These are phyloP conservation scores for Raillietiella orientalis DNA, from an alignment of 2,888 invertebrate genomes.

Conservation along the genomic window DNA sequence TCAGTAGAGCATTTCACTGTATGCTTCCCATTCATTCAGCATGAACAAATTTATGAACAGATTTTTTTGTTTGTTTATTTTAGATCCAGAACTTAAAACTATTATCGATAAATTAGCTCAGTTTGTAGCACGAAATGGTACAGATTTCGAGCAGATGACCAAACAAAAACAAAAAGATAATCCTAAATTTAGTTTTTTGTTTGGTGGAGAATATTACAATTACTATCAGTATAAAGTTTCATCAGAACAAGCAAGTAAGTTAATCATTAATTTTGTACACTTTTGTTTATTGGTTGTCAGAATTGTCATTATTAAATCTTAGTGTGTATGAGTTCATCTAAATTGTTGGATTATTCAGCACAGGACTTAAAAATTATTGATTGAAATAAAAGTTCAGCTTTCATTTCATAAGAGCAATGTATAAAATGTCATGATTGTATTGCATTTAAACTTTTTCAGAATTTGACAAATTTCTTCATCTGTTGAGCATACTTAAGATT, in stretches of 20 bases:
- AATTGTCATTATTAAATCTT: constrained; percentile 1
- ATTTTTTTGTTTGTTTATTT: too few relatives aligned
- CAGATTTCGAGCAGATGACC: constrained; percentile 97
- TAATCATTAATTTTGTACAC: constrained; percentile 1
- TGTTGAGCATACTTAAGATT: too few relatives aligned
- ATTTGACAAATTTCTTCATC: too few relatives aligned
- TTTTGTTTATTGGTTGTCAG: background rate
- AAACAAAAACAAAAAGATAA: constrained; percentile 94
- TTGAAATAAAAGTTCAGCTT: too few relatives aligned
- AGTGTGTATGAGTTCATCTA: background rate
- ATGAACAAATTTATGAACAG: too few relatives aligned
- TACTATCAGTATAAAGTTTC: constrained; percentile 91
- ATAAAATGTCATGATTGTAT: too few relatives aligned
- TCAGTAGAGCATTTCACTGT: too few relatives aligned
- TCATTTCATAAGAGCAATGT: too few relatives aligned
- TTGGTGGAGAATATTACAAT: constrained; percentile 76
- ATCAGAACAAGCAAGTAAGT: constrained; percentile 49
- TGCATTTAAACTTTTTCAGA: too few relatives aligned
- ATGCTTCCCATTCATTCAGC: too few relatives aligned
- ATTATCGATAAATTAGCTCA: constrained; percentile 96
- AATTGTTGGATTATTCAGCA: constrained; percentile 1
- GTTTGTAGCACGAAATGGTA: constrained; percentile 94
- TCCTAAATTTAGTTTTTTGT: constrained; percentile 84
- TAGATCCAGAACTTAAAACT: constrained; percentile 75
- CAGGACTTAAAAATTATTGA: too few relatives aligned